Percentiles rank a stretch among this genome's conserved stretches.
Evolutionary conservation across 2,113 vertebrate genomes (phyloP).

Genomic region (Riparia riparia): DNA sequence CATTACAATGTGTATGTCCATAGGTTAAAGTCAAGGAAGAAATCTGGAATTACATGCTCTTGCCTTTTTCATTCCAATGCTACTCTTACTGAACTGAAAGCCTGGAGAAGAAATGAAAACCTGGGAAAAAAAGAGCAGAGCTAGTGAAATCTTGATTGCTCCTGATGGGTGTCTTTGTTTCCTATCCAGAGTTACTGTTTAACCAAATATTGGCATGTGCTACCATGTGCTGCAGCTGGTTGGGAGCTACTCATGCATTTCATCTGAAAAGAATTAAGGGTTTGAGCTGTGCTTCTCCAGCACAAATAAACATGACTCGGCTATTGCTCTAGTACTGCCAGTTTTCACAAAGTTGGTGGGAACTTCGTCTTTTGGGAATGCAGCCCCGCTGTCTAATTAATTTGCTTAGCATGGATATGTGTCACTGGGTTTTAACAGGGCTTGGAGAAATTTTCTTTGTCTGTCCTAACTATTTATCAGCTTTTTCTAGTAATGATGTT

Average conservation of each 20-base stretch:
- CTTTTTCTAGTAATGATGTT: not conserved
- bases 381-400: not conserved
- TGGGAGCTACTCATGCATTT: not conserved
- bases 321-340: not conserved
- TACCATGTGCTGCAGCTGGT: not conserved
- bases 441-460: not conserved
- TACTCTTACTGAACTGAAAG: not conserved
- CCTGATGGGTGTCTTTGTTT: not conserved
- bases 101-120: not conserved
- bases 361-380: not conserved
- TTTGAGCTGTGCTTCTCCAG: not conserved
- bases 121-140: not conserved
- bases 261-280: not conserved
- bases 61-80: not conserved
- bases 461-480: not conserved
- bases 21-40: not conserved
- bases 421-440: not conserved
- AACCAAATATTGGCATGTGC: not conserved
- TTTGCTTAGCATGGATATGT: not conserved
- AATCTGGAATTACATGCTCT: not conserved
- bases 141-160: not conserved
- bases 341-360: not conserved
- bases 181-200: not conserved
- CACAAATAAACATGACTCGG: not conserved
- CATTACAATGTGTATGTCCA: not conserved